These are phyloP conservation scores for Cotesia congregata DNA, from an alignment of 2,888 invertebrate genomes.

Conservation along the genomic window DNA sequence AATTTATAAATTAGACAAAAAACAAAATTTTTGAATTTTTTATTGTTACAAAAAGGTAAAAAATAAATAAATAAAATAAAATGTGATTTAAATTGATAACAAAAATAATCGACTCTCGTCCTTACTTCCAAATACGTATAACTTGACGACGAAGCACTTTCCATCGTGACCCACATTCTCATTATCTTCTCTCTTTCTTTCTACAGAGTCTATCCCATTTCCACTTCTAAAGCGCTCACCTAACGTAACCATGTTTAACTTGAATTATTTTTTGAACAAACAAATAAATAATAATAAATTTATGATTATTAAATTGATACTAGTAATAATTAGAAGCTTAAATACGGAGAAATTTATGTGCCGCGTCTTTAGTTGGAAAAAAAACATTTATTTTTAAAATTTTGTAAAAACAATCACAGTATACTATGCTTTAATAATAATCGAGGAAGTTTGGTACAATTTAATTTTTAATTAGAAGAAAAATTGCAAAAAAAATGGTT, in stretches of 20 bases:
- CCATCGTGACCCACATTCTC: constrained; percentile 64
- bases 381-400: not conserved
- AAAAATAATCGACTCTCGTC: constrained; percentile 49
- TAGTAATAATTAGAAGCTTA: not conserved
- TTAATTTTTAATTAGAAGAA: constrained; percentile 37
- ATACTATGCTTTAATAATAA: not conserved
- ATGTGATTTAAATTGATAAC: constrained; percentile 48
- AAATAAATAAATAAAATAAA: constrained; percentile 25
- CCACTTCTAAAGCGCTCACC: constrained; percentile 26
- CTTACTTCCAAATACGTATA: constrained; percentile 57
- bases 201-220: constrained; percentile 50
- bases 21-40: not conserved
- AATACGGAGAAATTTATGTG: not conserved
- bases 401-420: not conserved
- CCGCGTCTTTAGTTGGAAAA: not conserved
- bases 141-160: constrained; percentile 61
- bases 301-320: not conserved
- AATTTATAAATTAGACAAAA: not conserved
- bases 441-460: constrained; percentile 5
- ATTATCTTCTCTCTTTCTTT: constrained; percentile 54
- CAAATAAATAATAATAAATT: not conserved
- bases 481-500: constrained; percentile 44
- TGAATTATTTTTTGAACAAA: constrained; percentile 10
- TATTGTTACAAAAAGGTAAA: not conserved
- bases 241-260: not conserved